Evolutionary conservation across 2,888 invertebrate genomes (phyloP), one percentile per base, ranked within the genome.

Genomic region (Trachelus iudaicus): DNA sequence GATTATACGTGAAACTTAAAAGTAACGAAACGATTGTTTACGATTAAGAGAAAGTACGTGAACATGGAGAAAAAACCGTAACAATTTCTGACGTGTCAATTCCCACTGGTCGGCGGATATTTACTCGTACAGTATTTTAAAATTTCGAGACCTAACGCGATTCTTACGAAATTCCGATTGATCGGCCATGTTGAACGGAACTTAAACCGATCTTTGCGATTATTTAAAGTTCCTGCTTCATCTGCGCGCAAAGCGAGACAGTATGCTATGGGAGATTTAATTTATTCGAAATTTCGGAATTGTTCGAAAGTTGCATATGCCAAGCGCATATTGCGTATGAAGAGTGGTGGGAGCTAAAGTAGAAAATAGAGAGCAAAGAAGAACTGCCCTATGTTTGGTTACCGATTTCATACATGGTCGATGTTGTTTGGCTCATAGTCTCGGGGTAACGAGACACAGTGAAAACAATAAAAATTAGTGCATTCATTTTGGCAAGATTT

Each of bases 401-500:
- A 56, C 23, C 56, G 56, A 56, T 56, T 56, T 56, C 56, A 56
- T 56, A 56, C 56, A 56, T 56, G 56, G 56, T 9, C 56, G 23
- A 56, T 56, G 9, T 56, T 56, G 23, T 23, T 23, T 56, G 56
- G 56, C 56, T 9, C 15, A 56, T 23, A 23, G 56, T 56, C 56
- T 56, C 56, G 56, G 56, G 56, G 1, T 23, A 23, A 23, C 2
- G 23, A 23, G 56, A 23, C 23, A 56, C 9, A 23, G 23, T 56
- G 23, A 56, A 23, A 56, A 23, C 9, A 56, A 56, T 0, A 9
- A 23, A 23, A 56, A 56, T 56, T 23, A 56, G 56, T 15, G 9
- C 1, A 23, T 56, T 56, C 56, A 9, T 23, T 23, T 23, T 56
- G 56, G 9, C 56, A 56, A 79, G 69, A 79, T 83, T 86, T 83